A percentile compares a stretch with the other conserved stretches of the same genome.
Evolutionary conservation across 2,113 vertebrate genomes (phyloP).

Genomic region (Dicerorhinus sumatrensis): DNA sequence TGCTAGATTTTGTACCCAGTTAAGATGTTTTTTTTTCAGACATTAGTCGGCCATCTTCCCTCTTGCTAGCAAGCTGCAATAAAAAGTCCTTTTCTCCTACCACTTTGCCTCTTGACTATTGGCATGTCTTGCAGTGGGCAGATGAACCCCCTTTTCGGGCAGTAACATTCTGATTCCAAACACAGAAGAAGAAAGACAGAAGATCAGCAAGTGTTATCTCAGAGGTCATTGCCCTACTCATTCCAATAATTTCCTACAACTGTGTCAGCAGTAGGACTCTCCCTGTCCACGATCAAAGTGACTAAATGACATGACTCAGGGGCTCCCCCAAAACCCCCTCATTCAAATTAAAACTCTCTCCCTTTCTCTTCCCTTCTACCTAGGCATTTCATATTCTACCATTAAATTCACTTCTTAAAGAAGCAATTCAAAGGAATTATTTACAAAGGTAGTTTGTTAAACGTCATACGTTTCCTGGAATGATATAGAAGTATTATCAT

Average conservation of each 20-base stretch:
- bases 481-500: not conserved
- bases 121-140: too few species aligned
- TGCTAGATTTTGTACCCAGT: too few species aligned
- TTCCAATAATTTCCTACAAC: not conserved
- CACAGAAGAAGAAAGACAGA: not conserved
- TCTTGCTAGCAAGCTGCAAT: too few species aligned
- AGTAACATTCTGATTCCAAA: not conserved
- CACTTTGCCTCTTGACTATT: too few species aligned
- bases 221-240: not conserved
- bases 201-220: not conserved
- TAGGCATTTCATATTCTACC: not conserved
- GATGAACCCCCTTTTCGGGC: too few species aligned
- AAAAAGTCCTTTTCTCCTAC: too few species aligned
- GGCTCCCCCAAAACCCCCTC: not conserved
- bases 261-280: not conserved
- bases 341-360: not conserved
- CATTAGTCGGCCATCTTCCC: too few species aligned
- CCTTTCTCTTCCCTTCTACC: not conserved
- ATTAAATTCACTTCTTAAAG: not conserved
- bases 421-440: not conserved
- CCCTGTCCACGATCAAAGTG: not conserved
- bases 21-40: too few species aligned
- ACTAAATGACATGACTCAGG: not conserved
- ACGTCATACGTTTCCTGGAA: not conserved
- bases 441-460: not conserved